Evolutionary conservation across 2,888 invertebrate species (phyloP), one percentile per base, ranked within the genome.

Genomic region (Nomada ruficornis): DNA sequence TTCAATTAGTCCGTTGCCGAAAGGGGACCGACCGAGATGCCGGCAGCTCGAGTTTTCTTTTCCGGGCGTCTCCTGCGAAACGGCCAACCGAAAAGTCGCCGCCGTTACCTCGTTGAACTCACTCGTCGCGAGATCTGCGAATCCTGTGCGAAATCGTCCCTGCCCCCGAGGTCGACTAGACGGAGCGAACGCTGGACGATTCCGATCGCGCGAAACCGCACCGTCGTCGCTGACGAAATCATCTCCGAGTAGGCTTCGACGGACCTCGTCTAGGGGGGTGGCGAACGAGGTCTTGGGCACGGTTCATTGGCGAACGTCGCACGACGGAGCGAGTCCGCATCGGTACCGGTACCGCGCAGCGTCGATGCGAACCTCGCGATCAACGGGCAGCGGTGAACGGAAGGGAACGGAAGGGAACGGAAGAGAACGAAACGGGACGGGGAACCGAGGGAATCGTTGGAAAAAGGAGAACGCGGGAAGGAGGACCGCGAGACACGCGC

Each of bases 61-160:
- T 47, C 55, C 64, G 50, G 20, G 29, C 15, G 20, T n/a, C 62
- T 20, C 69, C 29, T 50, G 42, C 52, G n/a, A 36, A 44, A 20
- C 7, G 29, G n/a, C 47, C 54, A 44, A 64, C 64, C 69, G 60
- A 65, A 69, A 75, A 62, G 76, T 73, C 55, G 72, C 78, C 77
- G 79, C 72, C 82, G 78, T 60, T 72, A 75, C 74, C 68, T 81
- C 86, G 86, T 86, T 86, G 84, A 86, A 86, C 80, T 86, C 86
- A 84, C 86, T 86, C 79, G 72, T 78, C 73, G 64, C 77, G 82
- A 64, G 20, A 69, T 69, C 57, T 15, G n/a, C 26, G 57, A 55
- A 20, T 54, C 13, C 36, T 15, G 29, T 23, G 50, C 44, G 52
- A 64, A n/a, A 63, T 63, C 29, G 23, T 55, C 42, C 23, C 62